These are phyloP conservation scores for Polypterus senegalus DNA, from an alignment of 2,113 vertebrate genomes.

Conservation along the genomic window DNA sequence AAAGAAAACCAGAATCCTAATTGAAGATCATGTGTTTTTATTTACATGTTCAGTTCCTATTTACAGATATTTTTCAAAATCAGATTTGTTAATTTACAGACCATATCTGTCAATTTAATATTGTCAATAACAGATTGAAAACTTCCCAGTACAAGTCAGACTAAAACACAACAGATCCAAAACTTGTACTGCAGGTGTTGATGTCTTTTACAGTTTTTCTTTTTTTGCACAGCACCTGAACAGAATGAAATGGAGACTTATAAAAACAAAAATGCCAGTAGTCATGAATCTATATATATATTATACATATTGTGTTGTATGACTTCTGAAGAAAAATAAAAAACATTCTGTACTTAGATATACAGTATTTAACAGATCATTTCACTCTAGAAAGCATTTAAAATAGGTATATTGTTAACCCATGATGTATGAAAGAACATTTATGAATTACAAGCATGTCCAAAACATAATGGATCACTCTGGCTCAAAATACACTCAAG, in stretches of 20 bases:
- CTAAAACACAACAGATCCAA: slow-evolving; percentile 15
- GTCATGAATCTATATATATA: not conserved
- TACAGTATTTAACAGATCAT: too few species aligned
- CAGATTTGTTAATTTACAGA: slow-evolving; percentile 43
- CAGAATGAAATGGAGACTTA: not conserved
- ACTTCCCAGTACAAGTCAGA: slow-evolving; percentile 20
- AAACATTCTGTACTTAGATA: too few species aligned
- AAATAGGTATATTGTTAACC: too few species aligned
- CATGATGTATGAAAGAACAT: too few species aligned
- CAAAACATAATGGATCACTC: too few species aligned
- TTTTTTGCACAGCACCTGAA: not conserved
- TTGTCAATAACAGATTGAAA: slow-evolving; percentile 29
- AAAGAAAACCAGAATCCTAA: too few species aligned
- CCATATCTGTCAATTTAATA: slow-evolving; percentile 25
- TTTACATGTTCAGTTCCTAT: slow-evolving; percentile 58
- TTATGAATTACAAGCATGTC: too few species aligned
- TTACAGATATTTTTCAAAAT: slow-evolving; percentile 54
- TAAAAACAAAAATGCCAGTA: not conserved
- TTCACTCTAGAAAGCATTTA: too few species aligned
- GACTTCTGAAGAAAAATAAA: too few species aligned
- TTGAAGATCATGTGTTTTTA: slow-evolving; percentile 30
- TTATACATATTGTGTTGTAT: too few species aligned
- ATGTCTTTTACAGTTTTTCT: not conserved
- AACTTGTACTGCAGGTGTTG: slow-evolving; percentile 22
- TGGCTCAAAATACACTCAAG: too few species aligned